These are phyloP conservation scores for Chrysotoxum bicinctum DNA, from an alignment of 2,888 invertebrate species.

Conservation along the genomic window DNA sequence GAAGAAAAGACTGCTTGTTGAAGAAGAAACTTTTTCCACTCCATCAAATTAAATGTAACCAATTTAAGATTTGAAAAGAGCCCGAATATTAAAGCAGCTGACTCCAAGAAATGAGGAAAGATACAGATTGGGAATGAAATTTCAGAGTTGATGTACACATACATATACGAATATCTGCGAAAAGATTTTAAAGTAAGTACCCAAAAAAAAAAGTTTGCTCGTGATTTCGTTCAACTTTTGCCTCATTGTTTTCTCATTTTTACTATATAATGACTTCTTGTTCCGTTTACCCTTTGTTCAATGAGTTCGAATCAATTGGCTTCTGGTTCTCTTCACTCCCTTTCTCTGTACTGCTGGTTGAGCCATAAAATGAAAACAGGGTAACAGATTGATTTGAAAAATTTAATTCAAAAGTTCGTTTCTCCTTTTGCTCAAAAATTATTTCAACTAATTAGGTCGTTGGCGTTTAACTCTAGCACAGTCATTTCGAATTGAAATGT, in stretches of 20 bases:
- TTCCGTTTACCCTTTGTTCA: constrained; percentile 17
- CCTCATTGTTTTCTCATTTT: constrained; percentile 60
- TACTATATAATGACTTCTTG: constrained; percentile 15
- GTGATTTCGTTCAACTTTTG: background rate
- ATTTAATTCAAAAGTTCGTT: constrained; percentile 35
- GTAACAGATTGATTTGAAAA: constrained; percentile 51
- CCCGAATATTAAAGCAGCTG: background rate
- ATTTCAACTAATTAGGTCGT: constrained; percentile 62
- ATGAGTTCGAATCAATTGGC: constrained; percentile 20
- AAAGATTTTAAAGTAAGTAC: background rate
- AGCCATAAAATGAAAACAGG: constrained; percentile 49
- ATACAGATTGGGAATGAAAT: background rate
- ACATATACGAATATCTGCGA: too few relatives aligned
- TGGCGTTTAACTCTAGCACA: constrained; percentile 12
- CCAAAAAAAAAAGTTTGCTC: background rate
- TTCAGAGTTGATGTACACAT: background rate
- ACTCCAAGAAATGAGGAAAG: background rate
- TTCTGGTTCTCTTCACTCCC: background rate
- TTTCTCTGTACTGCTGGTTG: background rate
- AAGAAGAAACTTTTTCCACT: background rate
- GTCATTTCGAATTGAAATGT: background rate
- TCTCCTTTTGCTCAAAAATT: constrained; percentile 28
- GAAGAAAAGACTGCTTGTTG: background rate
- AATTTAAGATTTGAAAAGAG: background rate
- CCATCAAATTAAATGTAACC: background rate